Conservation (phyloP, 2,113 vertebrate species). For the Scomber japonicus region DNA sequence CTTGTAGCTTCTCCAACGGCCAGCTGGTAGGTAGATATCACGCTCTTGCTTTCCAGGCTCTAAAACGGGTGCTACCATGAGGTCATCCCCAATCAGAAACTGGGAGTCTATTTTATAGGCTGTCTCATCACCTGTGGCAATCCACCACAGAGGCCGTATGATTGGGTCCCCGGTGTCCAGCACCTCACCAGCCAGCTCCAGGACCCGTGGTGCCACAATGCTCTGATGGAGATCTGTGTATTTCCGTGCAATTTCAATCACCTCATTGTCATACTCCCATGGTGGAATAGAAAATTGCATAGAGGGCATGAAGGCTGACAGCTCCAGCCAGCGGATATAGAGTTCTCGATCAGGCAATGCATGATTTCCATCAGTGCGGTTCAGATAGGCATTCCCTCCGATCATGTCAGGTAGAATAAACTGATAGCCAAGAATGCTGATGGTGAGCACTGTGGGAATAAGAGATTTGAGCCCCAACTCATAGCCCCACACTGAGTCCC, state of each 20-base stretch:
- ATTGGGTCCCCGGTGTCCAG: constrained; percentile 94
- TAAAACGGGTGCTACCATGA: constrained; percentile 96
- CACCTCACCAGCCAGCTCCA: constrained; percentile 94
- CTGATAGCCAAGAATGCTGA: constrained; percentile 95
- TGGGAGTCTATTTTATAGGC: constrained; percentile 95
- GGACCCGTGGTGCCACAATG: constrained; percentile 91
- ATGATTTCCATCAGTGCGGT: constrained; percentile 79
- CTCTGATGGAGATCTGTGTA: constrained; percentile 92
- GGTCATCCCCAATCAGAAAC: constrained; percentile 96
- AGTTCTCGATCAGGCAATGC: constrained; percentile 92
- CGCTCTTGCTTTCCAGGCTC: constrained; percentile 95
- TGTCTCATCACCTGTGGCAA: constrained; percentile 90
- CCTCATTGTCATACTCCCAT: constrained; percentile 93
- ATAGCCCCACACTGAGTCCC: constrained; percentile 95
- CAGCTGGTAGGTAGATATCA: constrained; percentile 93
- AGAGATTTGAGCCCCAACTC: constrained; percentile 95
- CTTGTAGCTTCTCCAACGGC: constrained; percentile 97
- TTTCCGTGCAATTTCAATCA: constrained; percentile 93
- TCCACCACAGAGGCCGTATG: constrained; percentile 98
- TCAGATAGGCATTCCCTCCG: constrained; percentile 87
- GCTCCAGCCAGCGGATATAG: constrained; percentile 97
- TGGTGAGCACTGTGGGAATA: constrained; percentile 94
- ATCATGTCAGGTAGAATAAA: constrained; percentile 94
- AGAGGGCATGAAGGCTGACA: constrained; percentile 96
- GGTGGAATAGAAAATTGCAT: constrained; percentile 98